phyloP scores from a whole-genome alignment of 2,113 vertebrate species.

The Osmerus eperlanus region DNA sequence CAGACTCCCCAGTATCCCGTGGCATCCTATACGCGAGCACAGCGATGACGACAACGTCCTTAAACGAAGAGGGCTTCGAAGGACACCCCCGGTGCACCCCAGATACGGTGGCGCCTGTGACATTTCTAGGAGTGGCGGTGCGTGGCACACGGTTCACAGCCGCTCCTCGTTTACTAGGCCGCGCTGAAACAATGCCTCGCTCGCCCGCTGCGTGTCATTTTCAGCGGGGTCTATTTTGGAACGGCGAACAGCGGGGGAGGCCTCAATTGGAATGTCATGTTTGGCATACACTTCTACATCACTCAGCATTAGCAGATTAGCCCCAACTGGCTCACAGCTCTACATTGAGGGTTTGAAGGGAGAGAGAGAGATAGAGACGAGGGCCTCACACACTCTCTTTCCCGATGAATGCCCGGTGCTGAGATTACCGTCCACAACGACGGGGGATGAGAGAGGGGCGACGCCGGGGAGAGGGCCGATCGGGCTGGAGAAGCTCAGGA shows the following conservation, averaged over 20 bases:
- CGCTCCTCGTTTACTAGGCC: conserved; percentile 45
- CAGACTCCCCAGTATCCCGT: not conserved
- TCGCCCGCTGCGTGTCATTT: conserved; percentile 54
- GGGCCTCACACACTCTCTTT: too few relatives aligned
- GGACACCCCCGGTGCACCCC: conserved; percentile 3
- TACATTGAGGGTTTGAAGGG: conserved; percentile 40
- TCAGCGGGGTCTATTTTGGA: conserved; percentile 56
- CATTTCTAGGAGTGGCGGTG: conserved; percentile 40
- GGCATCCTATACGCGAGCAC: conserved; percentile 12
- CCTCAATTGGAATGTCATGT: conserved; percentile 49
- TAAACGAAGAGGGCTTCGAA: conserved; percentile 8
- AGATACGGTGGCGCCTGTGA: conserved; percentile 47
- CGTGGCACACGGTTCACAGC: too few relatives aligned
- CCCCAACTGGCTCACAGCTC: conserved; percentile 37
- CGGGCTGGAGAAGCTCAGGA: too few relatives aligned
- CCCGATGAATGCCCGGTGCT: conserved; percentile 38
- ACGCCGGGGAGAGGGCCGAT: not conserved
- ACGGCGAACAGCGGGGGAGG: conserved; percentile 33
- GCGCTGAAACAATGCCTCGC: conserved; percentile 41
- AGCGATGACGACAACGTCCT: not conserved
- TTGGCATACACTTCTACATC: conserved; percentile 42
- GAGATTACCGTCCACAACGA: conserved; percentile 40
- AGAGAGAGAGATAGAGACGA: too few relatives aligned
- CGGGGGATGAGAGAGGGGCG: conserved; percentile 23
- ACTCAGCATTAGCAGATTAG: conserved; percentile 50